A percentile compares a stretch with the other conserved stretches of the same genome.
Conservation (phyloP, 92 coral and sea anemone species). For the Umimayanthus kanabou region DNA sequence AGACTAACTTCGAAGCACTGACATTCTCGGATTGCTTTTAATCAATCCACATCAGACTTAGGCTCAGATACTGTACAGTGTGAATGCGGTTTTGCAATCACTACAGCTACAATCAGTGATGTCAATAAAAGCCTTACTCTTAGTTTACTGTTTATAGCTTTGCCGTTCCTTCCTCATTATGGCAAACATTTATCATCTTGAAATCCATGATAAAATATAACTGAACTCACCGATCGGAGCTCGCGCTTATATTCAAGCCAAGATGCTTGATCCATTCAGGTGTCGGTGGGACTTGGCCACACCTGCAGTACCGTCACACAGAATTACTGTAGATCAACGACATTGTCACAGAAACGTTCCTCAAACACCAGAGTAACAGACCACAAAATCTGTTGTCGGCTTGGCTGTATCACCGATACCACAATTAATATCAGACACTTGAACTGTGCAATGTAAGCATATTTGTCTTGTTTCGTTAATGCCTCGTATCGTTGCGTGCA, state of each 20-base stretch:
- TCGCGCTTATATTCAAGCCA: conserved; percentile 22
- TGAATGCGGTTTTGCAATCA: background rate
- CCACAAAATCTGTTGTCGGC: too few relatives aligned
- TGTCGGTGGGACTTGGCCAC: background rate
- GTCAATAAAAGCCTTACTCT: background rate
- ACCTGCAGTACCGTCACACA: too few relatives aligned
- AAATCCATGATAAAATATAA: background rate
- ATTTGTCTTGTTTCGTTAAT: background rate
- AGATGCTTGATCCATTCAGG: conserved; percentile 12
- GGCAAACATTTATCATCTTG: background rate
- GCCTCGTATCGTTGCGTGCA: conserved; percentile 1
- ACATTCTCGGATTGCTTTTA: too few relatives aligned
- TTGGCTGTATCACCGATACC: background rate
- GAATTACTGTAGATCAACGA: background rate
- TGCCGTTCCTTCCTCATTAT: too few relatives aligned
- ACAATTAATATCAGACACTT: background rate
- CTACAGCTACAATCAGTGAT: background rate
- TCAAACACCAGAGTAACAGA: background rate
- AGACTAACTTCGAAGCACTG: background rate
- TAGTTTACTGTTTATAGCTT: too few relatives aligned
- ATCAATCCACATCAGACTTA: too few relatives aligned
- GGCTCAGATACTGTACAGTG: too few relatives aligned
- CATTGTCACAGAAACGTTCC: background rate
- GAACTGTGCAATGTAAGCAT: background rate
- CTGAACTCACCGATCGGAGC: background rate